Evolutionary conservation across 2,113 vertebrate species (phyloP).

Genomic region (Tragelaphus imberbis): DNA sequence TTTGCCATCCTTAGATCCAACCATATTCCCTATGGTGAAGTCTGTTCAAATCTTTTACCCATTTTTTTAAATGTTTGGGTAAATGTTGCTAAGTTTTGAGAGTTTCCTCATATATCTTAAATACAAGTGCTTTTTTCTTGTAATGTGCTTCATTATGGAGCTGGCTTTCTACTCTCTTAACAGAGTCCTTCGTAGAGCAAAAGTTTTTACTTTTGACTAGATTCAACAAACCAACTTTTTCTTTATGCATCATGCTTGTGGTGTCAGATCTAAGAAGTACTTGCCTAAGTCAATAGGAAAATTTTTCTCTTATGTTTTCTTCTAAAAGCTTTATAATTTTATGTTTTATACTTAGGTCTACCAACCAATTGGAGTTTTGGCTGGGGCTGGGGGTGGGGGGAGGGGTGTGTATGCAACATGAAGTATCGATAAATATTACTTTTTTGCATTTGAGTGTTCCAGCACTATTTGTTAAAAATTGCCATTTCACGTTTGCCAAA

Average conservation of each 20-base stretch:
- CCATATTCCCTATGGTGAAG: not conserved
- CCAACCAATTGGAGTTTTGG: not conserved
- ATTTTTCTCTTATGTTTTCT: not conserved
- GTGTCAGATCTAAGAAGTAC: not conserved
- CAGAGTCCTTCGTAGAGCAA: not conserved
- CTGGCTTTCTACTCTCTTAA: not conserved
- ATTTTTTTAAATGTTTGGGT: not conserved
- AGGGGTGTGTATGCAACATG: not conserved
- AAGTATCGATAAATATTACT: not conserved
- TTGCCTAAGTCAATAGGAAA: not conserved
- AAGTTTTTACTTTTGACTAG: not conserved
- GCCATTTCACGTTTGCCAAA: not conserved
- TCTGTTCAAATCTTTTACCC: not conserved
- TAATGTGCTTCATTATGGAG: not conserved
- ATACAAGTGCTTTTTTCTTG: not conserved
- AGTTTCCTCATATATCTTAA: not conserved
- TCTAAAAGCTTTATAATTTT: not conserved
- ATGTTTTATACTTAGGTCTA: not conserved
- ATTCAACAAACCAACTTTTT: not conserved
- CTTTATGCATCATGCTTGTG: not conserved
- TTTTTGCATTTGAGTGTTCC: not conserved
- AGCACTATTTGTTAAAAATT: not conserved
- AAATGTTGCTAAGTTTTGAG: not conserved
- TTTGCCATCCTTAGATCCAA: not conserved
- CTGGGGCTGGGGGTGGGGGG: rapidly evolving